phyloP scores from a whole-genome alignment of 2,888 invertebrate species.

The Apodemia zela region DNA sequence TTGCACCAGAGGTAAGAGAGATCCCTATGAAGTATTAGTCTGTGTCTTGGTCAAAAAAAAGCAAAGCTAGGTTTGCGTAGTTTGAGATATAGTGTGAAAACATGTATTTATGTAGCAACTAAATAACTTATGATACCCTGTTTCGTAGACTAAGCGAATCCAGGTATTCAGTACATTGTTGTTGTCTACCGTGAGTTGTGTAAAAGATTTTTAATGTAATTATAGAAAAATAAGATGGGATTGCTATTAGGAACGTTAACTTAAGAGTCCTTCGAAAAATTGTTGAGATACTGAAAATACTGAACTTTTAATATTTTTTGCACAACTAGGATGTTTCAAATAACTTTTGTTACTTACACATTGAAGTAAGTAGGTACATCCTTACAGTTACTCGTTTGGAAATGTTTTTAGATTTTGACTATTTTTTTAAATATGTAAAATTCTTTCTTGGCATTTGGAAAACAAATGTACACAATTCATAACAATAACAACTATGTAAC shows the following conservation, averaged over 20 bases:
- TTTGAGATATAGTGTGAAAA: too few relatives aligned
- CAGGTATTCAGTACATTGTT: constrained; percentile 42
- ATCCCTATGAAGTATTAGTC: too few relatives aligned
- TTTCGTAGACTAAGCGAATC: constrained; percentile 34
- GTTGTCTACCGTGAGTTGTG: constrained; percentile 27
- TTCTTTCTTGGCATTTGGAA: too few relatives aligned
- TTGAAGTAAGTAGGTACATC: background rate
- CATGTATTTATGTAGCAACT: too few relatives aligned
- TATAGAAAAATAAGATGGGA: constrained; percentile 31
- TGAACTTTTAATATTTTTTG: constrained; percentile 9
- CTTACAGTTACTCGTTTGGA: background rate
- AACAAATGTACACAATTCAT: too few relatives aligned
- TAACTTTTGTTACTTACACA: background rate
- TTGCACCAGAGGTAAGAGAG: too few relatives aligned
- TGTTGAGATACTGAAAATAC: constrained; percentile 11
- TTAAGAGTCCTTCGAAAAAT: constrained; percentile 9
- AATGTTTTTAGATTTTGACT: background rate
- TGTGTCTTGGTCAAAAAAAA: too few relatives aligned
- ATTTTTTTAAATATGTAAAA: background rate
- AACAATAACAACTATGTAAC: too few relatives aligned
- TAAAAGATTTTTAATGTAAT: constrained; percentile 30
- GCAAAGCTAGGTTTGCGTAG: too few relatives aligned
- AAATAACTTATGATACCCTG: background rate
- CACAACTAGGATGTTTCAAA: background rate
- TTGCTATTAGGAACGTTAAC: constrained; percentile 27